Percentiles rank a stretch among this genome's conserved stretches.
Conservation (phyloP, 2,888 invertebrate species). For the Listrodromus nycthemerus region DNA sequence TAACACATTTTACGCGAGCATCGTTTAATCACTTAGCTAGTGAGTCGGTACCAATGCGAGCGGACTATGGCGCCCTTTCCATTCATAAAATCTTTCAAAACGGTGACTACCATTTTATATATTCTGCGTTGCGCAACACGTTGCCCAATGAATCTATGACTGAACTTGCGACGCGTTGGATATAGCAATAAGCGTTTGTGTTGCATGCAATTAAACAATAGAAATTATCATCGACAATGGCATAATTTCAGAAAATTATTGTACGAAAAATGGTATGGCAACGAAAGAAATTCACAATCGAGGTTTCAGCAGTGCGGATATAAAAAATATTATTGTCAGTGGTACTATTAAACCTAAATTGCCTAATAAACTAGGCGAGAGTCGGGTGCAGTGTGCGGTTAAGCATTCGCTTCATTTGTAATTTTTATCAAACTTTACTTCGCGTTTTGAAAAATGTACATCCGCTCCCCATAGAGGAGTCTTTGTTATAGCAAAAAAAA, state of each 20-base stretch:
- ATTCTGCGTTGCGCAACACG: constrained; percentile 35
- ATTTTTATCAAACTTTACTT: too few species aligned
- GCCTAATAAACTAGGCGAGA: too few species aligned
- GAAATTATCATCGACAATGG: constrained; percentile 7
- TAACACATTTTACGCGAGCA: constrained; percentile 52
- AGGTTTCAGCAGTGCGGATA: background rate
- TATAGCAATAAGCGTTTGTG: constrained; percentile 22
- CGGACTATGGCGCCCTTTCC: constrained; percentile 45
- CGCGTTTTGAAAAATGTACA: too few species aligned
- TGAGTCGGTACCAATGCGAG: constrained; percentile 58
- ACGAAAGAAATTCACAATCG: background rate
- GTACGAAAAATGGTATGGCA: background rate
- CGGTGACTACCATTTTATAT: constrained; percentile 24
- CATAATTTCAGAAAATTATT: background rate
- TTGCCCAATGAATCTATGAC: constrained; percentile 23
- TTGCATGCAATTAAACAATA: constrained; percentile 10
- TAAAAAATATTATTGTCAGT: background rate
- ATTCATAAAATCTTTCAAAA: constrained; percentile 52
- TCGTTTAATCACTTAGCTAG: constrained; percentile 55
- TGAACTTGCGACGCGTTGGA: constrained; percentile 51
- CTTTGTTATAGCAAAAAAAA: too few species aligned
- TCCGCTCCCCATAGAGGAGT: too few species aligned
- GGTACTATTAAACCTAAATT: background rate
- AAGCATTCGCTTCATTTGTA: too few species aligned
- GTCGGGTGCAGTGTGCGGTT: too few species aligned